Percentiles rank a stretch among this genome's conserved stretches.
Conservation (phyloP, 2,797 vertebrate species). For the Margarornis squamiger region DNA sequence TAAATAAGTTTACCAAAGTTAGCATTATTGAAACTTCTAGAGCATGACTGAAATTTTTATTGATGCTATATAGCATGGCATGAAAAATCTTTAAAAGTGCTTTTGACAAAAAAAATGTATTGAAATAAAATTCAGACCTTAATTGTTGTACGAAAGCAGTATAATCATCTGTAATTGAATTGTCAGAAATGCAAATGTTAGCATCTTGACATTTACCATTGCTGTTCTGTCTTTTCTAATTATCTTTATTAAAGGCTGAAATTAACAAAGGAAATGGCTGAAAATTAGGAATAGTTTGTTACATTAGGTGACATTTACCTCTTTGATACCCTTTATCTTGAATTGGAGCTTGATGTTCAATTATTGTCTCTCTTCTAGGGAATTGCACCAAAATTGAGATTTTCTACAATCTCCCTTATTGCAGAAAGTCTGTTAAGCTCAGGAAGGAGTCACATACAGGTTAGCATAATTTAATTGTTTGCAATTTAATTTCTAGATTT, state of each 20-base stretch:
- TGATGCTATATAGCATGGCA: neutral
- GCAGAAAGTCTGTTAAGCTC: slow-evolving; percentile 83
- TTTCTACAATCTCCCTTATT: slow-evolving; percentile 89
- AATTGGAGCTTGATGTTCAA: slow-evolving; percentile 76
- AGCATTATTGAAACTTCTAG: slow-evolving; percentile 13
- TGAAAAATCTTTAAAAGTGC: slow-evolving; percentile 57
- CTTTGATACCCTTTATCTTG: slow-evolving; percentile 79
- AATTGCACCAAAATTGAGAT: slow-evolving; percentile 93
- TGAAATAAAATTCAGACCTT: slow-evolving; percentile 69
- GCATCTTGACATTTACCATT: slow-evolving; percentile 76
- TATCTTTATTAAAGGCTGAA: slow-evolving; percentile 75
- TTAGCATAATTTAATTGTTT: slow-evolving; percentile 71
- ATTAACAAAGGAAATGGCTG: slow-evolving; percentile 70
- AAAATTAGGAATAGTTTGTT: slow-evolving; percentile 72
- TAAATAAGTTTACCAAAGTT: slow-evolving; percentile 34
- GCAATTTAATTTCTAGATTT: slow-evolving; percentile 59
- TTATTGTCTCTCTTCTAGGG: slow-evolving; percentile 83
- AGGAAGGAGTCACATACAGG: slow-evolving; percentile 77
- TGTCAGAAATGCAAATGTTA: slow-evolving; percentile 76
- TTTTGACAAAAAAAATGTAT: slow-evolving; percentile 62
- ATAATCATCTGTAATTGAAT: slow-evolving; percentile 74
- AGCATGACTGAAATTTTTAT: slow-evolving; percentile 32
- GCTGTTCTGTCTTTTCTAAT: slow-evolving; percentile 76
- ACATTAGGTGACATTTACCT: slow-evolving; percentile 78
- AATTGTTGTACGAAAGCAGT: slow-evolving; percentile 72